Evolutionary conservation across 2,888 invertebrate genomes (phyloP), one percentile per base, ranked within the genome.

Genomic region (Pogonocherus hispidulus): DNA sequence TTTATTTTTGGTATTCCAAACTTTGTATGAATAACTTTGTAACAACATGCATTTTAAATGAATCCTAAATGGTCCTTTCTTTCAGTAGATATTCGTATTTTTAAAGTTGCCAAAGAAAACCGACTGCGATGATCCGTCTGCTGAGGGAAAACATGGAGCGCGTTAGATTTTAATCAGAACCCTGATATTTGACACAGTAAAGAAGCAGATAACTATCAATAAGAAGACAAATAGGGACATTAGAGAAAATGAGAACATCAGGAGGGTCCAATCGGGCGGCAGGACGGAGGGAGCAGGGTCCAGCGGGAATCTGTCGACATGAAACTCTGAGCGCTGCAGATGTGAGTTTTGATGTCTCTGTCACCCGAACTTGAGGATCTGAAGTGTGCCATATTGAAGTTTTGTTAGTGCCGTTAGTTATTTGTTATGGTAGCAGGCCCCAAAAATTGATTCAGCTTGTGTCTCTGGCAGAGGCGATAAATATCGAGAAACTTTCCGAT

Each of bases 381-480:
- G 76, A 79, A 79, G 81, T 82, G 82, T 82, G 82, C 82, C 82
- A 83, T 82, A 83, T 83, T 82, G 83, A 81, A 84, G 81, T 83
- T 84, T 82, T 80, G 79, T 78, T 82, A 82, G 82, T 81, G 81
- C 80, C 78, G 77, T 78, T 79, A 79, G 80, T 81, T 81, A 80
- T 80, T 80, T 79, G 80, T 80, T 79, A 79, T 75, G 77, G 80
- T 77, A 79, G 78, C 71, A 74, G 66, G 71, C 72, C 62, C 69
- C 66, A 65, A 68, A 71, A 74, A 77, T 76, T 76, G 76, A 73
- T 73, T 71, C 66, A 54, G 69, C 67, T 68, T 71, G 37, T 55
- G 55, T 56, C 64, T 56, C 64, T 22, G 32, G 63, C 75, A 71
- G 71, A 65, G 67, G 69, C 72, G 67, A 75, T 75, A 75, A 73